Base-by-base conservation (phyloP, 2,113 vertebrate species). In the Coptodon bakossiorum region DNA sequence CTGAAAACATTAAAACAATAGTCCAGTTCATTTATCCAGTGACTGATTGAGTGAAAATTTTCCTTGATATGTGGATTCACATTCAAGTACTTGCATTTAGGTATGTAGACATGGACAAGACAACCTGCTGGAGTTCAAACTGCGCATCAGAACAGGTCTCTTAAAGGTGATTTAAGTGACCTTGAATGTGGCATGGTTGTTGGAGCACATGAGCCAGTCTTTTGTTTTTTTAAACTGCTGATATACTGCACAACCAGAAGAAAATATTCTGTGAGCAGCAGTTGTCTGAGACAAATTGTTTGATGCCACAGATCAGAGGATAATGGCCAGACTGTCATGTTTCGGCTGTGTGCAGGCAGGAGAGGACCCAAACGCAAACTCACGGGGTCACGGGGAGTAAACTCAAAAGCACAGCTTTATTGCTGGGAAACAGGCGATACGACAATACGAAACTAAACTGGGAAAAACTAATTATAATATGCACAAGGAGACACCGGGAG, bases 91-190 rank as follows among this genome's bases (percentile, higher is more conserved):
- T 66, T 66, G 12, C 66, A 24, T 43, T 43, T 4, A 71, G 38
- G 5, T 14, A 9, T 24, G 1, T 71, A 43, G 38, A 9, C 12
- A 6, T 43, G n/a, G n/a, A 40, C 0, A 43, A 43, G 63, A 24
- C 7, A 22, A 43, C 63, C 0, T 71, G 5, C 36, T 71, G 0
- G 5, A 71, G 36, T 40, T 71, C 63, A 43, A 43, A 14, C n/a
- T 71, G 63, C 1, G 63, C 63, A 71, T 71, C 63, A 40, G 36
- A 40, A 71, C n/a, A 14, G 63, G 31, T 66, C 61, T n/a, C 6
- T 66, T n/a, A 71, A 43, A 40, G 63, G n/a, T 14, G 12, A 68
- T 40, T 40, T 68, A 40, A 9, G 7, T 40, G 12, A 71, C 63
- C 36, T 71, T 40, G 36, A 71, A 43, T 0, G 36, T 24, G 63